Evolutionary conservation across 2,113 vertebrate species (phyloP), one percentile per base, ranked within the genome.

Genomic region (Sterrhoptilus dennistouni): DNA sequence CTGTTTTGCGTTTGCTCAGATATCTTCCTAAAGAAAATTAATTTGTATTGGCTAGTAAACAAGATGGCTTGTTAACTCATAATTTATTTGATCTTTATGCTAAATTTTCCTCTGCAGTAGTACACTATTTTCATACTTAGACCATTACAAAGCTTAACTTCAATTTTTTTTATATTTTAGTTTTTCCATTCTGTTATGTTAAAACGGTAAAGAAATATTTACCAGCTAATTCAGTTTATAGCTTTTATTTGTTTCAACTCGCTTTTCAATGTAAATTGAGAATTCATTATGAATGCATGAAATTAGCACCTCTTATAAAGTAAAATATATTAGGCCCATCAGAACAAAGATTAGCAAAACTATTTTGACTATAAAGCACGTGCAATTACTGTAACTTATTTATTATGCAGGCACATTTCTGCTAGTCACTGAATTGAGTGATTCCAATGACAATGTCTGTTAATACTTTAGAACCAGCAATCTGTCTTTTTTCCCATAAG

Each of bases 191-290:
- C 45, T 77, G 45, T 85, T 91, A 50, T 29, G 49, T 44, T 85
- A 53, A 79, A 96, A 80, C 22, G 9, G 38, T 40, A 88, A 91
- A 92, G 59, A 88, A 76, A 44, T 81, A 94, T 20, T 91, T 94
- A 84, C 28, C 27, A 75, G 54, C 15, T 83, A 60, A 82, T 91
- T 82, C 38, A 56, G 31, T 82, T 84, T 66, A 64, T 44, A 71
- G 44, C 7, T 94, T 86, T 77, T 47, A 56, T 66, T 90, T 82
- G 13, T 78, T 91, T 71, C 40, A 82, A 56, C 44, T 86, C 76
- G 47, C 42, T 93, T 91, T 93, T 76, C 54, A 44, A 4, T 95
- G 44, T 36, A 72, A 91, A 82, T 65, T 49, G 49, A 68, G n/a
- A 85, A 78, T 77, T 91, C 29, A 76, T 95, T 85, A 74, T 44